A percentile compares a stretch with the other conserved stretches of the same genome.
phyloP scores from a whole-genome alignment of 37 sponge, comb jelly and placozoan genomes.

The Ephydatia muelleri region DNA sequence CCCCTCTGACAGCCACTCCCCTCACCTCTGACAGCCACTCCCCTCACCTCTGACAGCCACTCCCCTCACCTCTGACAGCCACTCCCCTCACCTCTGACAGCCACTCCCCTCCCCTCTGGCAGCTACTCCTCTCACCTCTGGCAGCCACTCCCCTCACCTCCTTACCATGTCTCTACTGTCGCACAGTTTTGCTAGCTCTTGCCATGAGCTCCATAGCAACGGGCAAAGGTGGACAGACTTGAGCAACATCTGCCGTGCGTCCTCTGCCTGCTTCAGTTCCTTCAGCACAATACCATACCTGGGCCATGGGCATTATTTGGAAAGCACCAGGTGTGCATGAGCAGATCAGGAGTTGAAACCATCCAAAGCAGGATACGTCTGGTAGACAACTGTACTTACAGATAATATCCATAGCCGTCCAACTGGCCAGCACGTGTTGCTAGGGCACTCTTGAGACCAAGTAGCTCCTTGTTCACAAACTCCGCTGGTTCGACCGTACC shows the following conservation, averaged over 20 bases:
- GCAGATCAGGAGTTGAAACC: conserved; percentile 5
- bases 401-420: conserved; percentile 72
- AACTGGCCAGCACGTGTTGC: conserved; percentile 28
- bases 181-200: conserved; percentile 71
- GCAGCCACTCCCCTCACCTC: background rate
- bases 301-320: background rate
- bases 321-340: background rate
- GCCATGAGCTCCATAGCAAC: conserved; percentile 80
- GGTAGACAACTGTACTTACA: conserved; percentile 39
- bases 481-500: conserved; percentile 26
- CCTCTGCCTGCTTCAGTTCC: conserved; percentile 36
- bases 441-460: conserved; percentile 43
- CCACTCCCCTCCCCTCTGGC: no score
- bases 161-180: conserved; percentile 75
- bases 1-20: no score
- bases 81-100: no score
- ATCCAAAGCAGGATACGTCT: background rate
- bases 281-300: conserved; percentile 79
- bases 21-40: no score
- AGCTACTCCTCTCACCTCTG: no score
- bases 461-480: conserved; percentile 54
- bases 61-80: no score
- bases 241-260: conserved; percentile 54
- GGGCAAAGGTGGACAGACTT: conserved; percentile 58
- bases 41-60: no score